These are phyloP conservation scores for Archips xylosteana DNA, from an alignment of 2,888 invertebrate species.

Conservation along the genomic window DNA sequence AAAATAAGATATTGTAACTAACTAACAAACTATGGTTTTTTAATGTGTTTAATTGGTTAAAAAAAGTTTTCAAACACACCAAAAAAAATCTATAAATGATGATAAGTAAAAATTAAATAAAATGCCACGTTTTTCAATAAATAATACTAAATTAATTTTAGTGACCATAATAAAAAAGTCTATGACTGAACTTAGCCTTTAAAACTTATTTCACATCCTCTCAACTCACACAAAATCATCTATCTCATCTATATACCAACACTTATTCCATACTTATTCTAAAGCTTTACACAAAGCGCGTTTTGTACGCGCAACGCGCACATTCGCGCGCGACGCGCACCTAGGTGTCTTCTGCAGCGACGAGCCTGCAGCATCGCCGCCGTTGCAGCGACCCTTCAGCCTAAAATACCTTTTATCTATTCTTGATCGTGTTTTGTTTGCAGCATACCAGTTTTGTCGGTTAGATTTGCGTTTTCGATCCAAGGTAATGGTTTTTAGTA, in stretches of 20 bases:
- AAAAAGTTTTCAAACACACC: background rate
- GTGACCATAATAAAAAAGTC: too few relatives aligned
- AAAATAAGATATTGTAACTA: too few relatives aligned
- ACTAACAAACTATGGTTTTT: too few relatives aligned
- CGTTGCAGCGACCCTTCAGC: slow-evolving; percentile 49
- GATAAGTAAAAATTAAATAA: too few relatives aligned
- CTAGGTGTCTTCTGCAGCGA: slow-evolving; percentile 47
- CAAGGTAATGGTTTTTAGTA: background rate
- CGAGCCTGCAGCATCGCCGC: slow-evolving; percentile 55
- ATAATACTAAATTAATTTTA: too few relatives aligned
- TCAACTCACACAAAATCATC: background rate
- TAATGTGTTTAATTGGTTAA: background rate
- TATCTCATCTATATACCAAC: background rate
- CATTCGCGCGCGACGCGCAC: slow-evolving; percentile 40
- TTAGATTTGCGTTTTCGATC: slow-evolving; percentile 8
- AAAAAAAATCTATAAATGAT: background rate
- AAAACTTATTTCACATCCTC: background rate
- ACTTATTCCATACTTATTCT: background rate
- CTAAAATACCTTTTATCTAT: slow-evolving; percentile 37
- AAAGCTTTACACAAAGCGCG: slow-evolving; percentile 7
- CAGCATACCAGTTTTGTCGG: slow-evolving; percentile 29
- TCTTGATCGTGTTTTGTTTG: slow-evolving; percentile 32
- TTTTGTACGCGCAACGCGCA: slow-evolving; percentile 17
- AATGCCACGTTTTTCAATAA: too few relatives aligned
- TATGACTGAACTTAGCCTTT: background rate